These are phyloP conservation scores for Albula glossodonta DNA, from an alignment of 2,113 vertebrate genomes.

Conservation along the genomic window DNA sequence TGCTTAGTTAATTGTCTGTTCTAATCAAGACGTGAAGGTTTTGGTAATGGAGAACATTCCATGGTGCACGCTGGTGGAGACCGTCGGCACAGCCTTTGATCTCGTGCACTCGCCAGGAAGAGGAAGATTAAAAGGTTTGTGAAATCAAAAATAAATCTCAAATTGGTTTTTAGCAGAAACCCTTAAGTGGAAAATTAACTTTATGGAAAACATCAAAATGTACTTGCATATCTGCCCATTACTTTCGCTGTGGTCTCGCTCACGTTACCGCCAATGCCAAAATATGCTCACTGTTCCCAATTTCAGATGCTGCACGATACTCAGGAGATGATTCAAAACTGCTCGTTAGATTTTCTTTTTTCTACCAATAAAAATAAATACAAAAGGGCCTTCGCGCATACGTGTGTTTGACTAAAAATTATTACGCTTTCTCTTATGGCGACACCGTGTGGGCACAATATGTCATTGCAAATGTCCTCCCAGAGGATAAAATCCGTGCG, in stretches of 20 bases:
- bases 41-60: slow-evolving; percentile 56
- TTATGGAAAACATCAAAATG: slow-evolving; percentile 45
- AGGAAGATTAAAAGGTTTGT: slow-evolving; percentile 62
- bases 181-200: slow-evolving; percentile 46
- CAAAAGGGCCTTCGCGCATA: not conserved
- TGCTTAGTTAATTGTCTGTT: slow-evolving; percentile 56
- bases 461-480: slow-evolving; percentile 55
- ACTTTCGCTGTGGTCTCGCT: slow-evolving; percentile 40
- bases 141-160: slow-evolving; percentile 60
- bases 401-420: slow-evolving; percentile 58
- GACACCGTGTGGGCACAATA: slow-evolving; percentile 63
- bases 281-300: too few species aligned
- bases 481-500: slow-evolving; percentile 49
- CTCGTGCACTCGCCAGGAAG: slow-evolving; percentile 59
- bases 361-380: not conserved
- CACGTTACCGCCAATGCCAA: slow-evolving; percentile 21
- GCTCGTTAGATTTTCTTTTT: not conserved
- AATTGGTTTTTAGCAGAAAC: slow-evolving; percentile 49
- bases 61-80: slow-evolving; percentile 60
- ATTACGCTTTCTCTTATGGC: slow-evolving; percentile 64
- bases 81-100: slow-evolving; percentile 62
- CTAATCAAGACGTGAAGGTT: slow-evolving; percentile 55
- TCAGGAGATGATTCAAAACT: too few species aligned
- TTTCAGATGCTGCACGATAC: too few species aligned
- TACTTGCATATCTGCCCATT: slow-evolving; percentile 23